Base-by-base conservation (phyloP, 2,113 vertebrate species). In the Bagarius yarrelli region DNA sequence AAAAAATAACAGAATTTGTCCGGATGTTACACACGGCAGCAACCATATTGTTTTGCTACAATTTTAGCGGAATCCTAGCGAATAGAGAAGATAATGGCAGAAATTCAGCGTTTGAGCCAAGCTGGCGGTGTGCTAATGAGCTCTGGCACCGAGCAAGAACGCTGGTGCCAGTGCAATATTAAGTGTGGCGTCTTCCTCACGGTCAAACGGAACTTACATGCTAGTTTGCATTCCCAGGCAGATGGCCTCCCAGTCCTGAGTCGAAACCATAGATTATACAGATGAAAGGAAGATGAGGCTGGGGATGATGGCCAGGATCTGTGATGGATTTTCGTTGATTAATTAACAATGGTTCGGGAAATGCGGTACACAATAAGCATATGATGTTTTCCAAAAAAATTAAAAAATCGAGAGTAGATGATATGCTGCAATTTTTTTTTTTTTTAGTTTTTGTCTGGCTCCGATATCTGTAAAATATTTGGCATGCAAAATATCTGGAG, bases 191-290 rank as follows among this genome's bases (percentile, higher is more conserved):
- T 87, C 84, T 84, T 84, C 80, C 86, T 88, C 83, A 69, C 82
- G 83, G 86, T 90, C 87, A 89, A 87, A 87, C 74, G 86, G 80
- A 88, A 83, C 83, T 84, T 83, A 63, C 81, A 74, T 40, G 81
- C 81, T 79, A 81, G 44, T 87, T 87, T 87, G 84, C 74, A 83
- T 74, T 81, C 69, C 57, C 40, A 55, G 82, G 83, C 86, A 86
- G 87, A 87, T 87, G 86, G 86, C 74, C 70, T 72, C 78, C 53
- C 83, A 74, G 60, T 66, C 81, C 59, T 50, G 63, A 67, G 78
- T 77, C 61, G 53, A 64, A n/a, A 75, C 70, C 59, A 47, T 79
- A 53, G 40, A 75, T 53, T 25, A 57, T 63, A n/a, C 18, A 56
- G 56, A 55, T 18, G 71, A 36, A 23, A 73, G 25, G 55, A 60